These are phyloP conservation scores for Phenganax subtilis DNA, from an alignment of 92 coral and sea anemone genomes.

Conservation along the genomic window DNA sequence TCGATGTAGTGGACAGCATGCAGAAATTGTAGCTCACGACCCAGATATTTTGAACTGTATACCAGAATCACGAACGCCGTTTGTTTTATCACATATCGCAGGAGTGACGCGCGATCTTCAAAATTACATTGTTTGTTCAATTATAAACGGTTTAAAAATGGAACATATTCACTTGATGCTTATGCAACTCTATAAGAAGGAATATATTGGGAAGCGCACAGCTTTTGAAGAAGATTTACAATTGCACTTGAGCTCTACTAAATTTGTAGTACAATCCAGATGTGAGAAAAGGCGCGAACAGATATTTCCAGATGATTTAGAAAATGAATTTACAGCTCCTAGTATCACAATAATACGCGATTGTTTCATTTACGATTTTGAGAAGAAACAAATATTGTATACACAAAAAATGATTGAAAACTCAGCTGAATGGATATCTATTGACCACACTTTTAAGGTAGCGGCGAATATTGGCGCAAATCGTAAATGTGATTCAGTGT, in stretches of 20 bases:
- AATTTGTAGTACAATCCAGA: background rate
- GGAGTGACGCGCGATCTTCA: background rate
- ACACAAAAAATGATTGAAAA: too few species aligned
- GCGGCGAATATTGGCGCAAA: constrained; percentile 42
- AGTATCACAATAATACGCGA: constrained; percentile 5
- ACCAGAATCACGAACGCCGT: too few species aligned
- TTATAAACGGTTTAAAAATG: background rate
- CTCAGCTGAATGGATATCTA: too few species aligned
- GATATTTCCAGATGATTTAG: background rate
- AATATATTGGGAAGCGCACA: too few species aligned
- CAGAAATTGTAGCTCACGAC: background rate
- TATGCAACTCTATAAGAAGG: too few species aligned
- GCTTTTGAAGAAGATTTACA: constrained; percentile 20
- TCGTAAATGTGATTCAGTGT: background rate
- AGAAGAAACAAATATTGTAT: background rate
- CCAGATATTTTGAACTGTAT: too few species aligned
- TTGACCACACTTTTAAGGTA: background rate
- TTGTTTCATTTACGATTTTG: background rate
- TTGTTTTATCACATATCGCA: too few species aligned
- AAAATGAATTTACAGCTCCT: background rate
- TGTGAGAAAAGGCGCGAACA: background rate
- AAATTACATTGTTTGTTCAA: background rate
- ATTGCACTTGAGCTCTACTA: background rate
- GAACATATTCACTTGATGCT: too few species aligned
- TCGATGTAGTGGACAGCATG: constrained; percentile 8